Base-by-base conservation (phyloP, 2,113 vertebrate genomes). In the Atherinomorus stipes region DNA sequence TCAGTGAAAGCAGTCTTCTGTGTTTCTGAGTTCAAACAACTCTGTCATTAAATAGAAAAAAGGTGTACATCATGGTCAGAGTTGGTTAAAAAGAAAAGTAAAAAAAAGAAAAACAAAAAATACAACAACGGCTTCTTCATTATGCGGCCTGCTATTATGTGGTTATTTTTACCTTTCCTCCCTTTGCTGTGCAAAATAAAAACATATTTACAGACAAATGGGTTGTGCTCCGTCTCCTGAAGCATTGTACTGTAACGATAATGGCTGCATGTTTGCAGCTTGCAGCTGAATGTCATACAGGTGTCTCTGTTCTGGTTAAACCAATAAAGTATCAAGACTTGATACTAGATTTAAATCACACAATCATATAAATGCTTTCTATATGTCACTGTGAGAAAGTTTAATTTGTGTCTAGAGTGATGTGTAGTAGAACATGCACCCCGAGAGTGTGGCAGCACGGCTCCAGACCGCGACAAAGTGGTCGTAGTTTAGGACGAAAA, bases 71-170 rank as follows among this genome's bases (percentile, higher is more conserved):
- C 77, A 62, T 84, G 13, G 13, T n/a, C 49, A 18, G 34, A 74
- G 53, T 66, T 61, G 53, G 58, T 67, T 38, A 45, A 74, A 78
- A 81, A 73, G 69, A 77, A 62, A 68, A 76, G 74, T 74, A 78
- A 76, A 22, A 81, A 34, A 34, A 4, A 7, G 7, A 34, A 34
- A 8, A 34, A 34, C 5, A n/a, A 28, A 34, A 34, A 34, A 4
- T 8, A 9, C 31, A 34, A 66, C 67, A 64, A 64, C 22, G 65
- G 54, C 58, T 63, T 70, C 11, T 64, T 73, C 51, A 79, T 76
- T 83, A 75, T 80, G 71, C 45, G 64, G 69, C 34, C 56, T n/a
- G 13, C 58, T 58, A 78, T 88, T 85, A 74, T 85, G 67, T 81
- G 62, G 82, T 85, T 67, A 77, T 78, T 70, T 40, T 58, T 65